A percentile compares a stretch with the other conserved stretches of the same genome.
Evolutionary conservation across 2,888 invertebrate genomes (phyloP).

Genomic region (Drosophila tripunctata): DNA sequence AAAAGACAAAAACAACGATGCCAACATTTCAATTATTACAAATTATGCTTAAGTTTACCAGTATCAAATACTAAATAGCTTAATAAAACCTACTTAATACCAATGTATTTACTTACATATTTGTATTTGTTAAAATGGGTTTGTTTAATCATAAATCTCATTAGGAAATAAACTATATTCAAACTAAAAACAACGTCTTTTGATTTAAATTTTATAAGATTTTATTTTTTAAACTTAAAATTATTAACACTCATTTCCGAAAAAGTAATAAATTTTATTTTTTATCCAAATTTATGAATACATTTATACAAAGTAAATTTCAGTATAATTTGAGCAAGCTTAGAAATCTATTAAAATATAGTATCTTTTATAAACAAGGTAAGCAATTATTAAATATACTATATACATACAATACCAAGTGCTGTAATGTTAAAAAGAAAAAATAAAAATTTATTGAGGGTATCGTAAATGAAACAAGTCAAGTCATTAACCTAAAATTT

Average conservation of each 20-base stretch:
- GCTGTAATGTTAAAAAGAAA: not conserved
- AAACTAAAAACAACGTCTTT: too few species aligned
- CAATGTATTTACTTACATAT: slow-evolving; percentile 4
- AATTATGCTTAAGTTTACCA: slow-evolving; percentile 19
- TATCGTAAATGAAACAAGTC: not conserved
- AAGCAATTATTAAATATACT: not conserved
- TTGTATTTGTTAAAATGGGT: not conserved
- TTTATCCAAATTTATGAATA: too few species aligned
- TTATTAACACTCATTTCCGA: not conserved
- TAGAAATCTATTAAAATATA: not conserved
- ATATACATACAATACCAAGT: too few species aligned
- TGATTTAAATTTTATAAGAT: too few species aligned
- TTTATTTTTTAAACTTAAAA: too few species aligned
- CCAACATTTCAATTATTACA: slow-evolving; percentile 32
- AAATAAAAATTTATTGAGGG: slow-evolving; percentile 27
- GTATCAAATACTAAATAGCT: slow-evolving; percentile 24
- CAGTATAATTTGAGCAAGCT: too few species aligned
- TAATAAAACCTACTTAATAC: slow-evolving; percentile 3
- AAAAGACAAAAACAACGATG: slow-evolving; percentile 3
- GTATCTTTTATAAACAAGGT: too few species aligned
- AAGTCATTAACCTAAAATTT: slow-evolving; percentile 26
- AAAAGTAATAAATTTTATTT: not conserved
- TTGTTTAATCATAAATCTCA: slow-evolving; percentile 10
- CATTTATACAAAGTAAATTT: too few species aligned
- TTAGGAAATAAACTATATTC: slow-evolving; percentile 6